These are phyloP conservation scores for Caenorhabditis sp. DNA, from an alignment of 2,888 invertebrate species.

Conservation along the genomic window DNA sequence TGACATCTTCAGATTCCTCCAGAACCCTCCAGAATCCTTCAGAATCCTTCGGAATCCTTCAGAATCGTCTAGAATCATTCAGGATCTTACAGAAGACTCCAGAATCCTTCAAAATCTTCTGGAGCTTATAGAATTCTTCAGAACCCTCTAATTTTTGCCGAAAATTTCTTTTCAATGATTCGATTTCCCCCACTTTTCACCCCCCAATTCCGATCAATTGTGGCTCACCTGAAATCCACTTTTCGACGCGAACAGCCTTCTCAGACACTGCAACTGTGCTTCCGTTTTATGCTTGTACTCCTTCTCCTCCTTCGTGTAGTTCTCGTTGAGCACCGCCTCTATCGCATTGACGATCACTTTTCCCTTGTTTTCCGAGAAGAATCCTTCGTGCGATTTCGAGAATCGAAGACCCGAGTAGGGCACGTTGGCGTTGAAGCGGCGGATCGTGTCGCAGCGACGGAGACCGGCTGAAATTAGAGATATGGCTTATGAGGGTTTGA, in stretches of 20 bases:
- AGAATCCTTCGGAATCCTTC: too few species aligned
- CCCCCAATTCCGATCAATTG: not conserved
- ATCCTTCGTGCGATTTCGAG: conserved; percentile 95
- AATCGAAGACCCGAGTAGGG: conserved; percentile 97
- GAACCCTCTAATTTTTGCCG: too few species aligned
- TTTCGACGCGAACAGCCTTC: conserved; percentile 96
- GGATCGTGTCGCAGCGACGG: conserved; percentile 90
- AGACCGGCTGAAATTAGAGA: conserved; percentile 85
- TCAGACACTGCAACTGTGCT: conserved; percentile 94
- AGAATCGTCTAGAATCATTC: too few species aligned
- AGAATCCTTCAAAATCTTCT: not conserved
- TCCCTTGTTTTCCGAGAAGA: conserved; percentile 93
- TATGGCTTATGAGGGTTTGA: not conserved
- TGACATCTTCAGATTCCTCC: too few species aligned
- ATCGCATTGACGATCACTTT: conserved; percentile 95
- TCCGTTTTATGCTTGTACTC: conserved; percentile 87
- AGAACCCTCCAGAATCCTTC: too few species aligned
- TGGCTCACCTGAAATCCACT: conserved; percentile 92
- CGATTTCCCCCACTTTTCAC: not conserved
- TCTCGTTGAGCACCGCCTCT: conserved; percentile 89
- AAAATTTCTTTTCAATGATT: too few species aligned
- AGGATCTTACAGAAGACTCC: too few species aligned
- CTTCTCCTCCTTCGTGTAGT: conserved; percentile 85
- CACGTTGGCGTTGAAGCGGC: conserved; percentile 96
- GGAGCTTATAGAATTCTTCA: not conserved